These are phyloP conservation scores for Malthinus flaveolus DNA, from an alignment of 2,888 invertebrate species.

Conservation along the genomic window DNA sequence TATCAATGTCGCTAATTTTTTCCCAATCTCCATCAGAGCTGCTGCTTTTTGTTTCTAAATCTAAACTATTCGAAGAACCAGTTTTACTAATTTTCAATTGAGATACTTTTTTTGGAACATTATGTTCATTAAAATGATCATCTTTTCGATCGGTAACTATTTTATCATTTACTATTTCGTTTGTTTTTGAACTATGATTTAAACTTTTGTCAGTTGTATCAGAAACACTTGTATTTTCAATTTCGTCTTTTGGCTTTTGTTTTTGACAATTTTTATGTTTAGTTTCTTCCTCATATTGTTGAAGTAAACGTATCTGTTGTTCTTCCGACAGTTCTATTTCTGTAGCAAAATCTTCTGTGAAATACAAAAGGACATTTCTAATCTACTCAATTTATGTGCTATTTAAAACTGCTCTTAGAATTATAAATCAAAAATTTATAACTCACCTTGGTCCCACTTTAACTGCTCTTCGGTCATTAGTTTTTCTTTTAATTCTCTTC, in stretches of 20 bases:
- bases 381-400: too few relatives aligned
- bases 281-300: conserved; percentile 70
- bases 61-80: conserved; percentile 43
- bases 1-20: conserved; percentile 49
- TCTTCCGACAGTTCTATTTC: conserved; percentile 72
- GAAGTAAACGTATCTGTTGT: conserved; percentile 67
- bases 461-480: conserved; percentile 53
- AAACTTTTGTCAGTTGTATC: conserved; percentile 1
- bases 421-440: conserved; percentile 1
- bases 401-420: conserved; percentile 6
- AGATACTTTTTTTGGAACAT: conserved; percentile 25
- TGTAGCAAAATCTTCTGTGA: conserved; percentile 66
- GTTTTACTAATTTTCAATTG: conserved; percentile 37
- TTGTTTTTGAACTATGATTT: neutral
- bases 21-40: conserved; percentile 57
- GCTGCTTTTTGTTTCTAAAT: conserved; percentile 45
- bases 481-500: conserved; percentile 55
- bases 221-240: conserved; percentile 8
- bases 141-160: conserved; percentile 21
- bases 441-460: conserved; percentile 56
- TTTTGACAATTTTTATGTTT: conserved; percentile 36
- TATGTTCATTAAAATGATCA: conserved; percentile 23
- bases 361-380: conserved; percentile 15
- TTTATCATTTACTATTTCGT: conserved; percentile 9
- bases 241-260: conserved; percentile 32